Evolutionary conservation across 2,113 vertebrate species (phyloP).

Genomic region (Monopterus albus): DNA sequence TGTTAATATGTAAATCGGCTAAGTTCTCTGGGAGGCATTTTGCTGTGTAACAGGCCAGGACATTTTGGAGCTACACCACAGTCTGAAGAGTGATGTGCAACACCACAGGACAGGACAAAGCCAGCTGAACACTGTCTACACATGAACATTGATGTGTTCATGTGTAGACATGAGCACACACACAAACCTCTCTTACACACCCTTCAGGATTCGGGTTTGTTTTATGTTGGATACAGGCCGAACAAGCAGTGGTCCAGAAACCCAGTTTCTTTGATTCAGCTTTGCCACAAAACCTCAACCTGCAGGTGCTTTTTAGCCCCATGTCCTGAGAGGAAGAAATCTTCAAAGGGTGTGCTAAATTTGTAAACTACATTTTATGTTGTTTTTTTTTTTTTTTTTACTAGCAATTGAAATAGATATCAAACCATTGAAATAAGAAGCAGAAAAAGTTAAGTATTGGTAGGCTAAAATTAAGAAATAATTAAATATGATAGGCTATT

Average conservation of each 20-base stretch:
- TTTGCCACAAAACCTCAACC: background rate
- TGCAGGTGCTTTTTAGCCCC: background rate
- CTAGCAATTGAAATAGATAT: background rate
- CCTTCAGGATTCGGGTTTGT: background rate
- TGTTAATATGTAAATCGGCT: constrained; percentile 1
- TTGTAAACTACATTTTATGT: background rate
- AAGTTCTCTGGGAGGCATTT: background rate
- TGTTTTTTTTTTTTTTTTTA: background rate
- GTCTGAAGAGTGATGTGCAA: background rate
- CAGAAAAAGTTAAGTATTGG: too few relatives aligned
- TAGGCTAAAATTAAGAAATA: background rate
- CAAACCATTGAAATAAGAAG: too few relatives aligned
- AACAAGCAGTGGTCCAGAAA: background rate
- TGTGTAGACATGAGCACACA: background rate
- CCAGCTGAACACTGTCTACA: background rate
- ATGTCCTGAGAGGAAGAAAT: background rate
- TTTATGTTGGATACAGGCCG: background rate
- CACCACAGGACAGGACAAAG: constrained; percentile 11
- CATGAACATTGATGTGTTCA: background rate
- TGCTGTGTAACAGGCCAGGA: background rate
- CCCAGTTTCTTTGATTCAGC: background rate
- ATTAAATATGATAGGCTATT: background rate
- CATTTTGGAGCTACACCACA: background rate
- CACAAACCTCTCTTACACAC: background rate
- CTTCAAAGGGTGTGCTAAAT: background rate